Evolutionary conservation across 2,888 invertebrate species (phyloP).

Genomic region (Glyphotaelius pellucidus): DNA sequence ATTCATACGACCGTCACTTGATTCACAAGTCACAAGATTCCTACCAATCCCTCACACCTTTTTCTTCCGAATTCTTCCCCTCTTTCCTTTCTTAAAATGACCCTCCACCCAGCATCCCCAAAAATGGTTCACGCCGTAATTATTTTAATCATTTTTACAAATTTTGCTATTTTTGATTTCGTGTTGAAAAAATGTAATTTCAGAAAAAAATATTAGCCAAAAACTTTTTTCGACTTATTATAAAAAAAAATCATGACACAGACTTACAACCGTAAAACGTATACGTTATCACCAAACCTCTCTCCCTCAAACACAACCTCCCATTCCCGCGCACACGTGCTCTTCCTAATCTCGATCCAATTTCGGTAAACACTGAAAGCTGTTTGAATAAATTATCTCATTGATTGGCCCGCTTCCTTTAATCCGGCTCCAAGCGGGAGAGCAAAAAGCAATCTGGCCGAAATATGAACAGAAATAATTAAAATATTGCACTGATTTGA

Average conservation of each 20-base stretch:
- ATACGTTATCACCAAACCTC: not conserved
- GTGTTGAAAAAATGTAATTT: too few species aligned
- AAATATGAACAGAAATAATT: not conserved
- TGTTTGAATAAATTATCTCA: constrained; percentile 41
- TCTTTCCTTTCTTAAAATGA: too few species aligned
- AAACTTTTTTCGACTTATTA: too few species aligned
- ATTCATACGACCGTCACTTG: too few species aligned
- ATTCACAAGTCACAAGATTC: too few species aligned
- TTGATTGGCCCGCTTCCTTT: constrained; percentile 30
- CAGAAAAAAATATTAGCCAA: too few species aligned
- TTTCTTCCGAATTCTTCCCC: too few species aligned
- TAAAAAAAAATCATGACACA: too few species aligned
- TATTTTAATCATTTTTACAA: too few species aligned
- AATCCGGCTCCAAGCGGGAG: not conserved
- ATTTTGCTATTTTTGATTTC: not conserved
- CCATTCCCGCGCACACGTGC: not conserved
- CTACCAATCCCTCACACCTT: too few species aligned
- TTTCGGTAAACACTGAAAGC: constrained; percentile 37
- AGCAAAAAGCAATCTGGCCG: constrained; percentile 16
- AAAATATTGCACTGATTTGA: not conserved
- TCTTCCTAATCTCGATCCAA: constrained; percentile 29
- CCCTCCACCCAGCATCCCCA: too few species aligned
- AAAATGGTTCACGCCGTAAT: too few species aligned
- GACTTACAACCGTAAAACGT: not conserved
- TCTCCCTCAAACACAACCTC: not conserved